Conservation (phyloP, 1,140 invertebrate genomes). For the Condylostylus longicornis region DNA sequence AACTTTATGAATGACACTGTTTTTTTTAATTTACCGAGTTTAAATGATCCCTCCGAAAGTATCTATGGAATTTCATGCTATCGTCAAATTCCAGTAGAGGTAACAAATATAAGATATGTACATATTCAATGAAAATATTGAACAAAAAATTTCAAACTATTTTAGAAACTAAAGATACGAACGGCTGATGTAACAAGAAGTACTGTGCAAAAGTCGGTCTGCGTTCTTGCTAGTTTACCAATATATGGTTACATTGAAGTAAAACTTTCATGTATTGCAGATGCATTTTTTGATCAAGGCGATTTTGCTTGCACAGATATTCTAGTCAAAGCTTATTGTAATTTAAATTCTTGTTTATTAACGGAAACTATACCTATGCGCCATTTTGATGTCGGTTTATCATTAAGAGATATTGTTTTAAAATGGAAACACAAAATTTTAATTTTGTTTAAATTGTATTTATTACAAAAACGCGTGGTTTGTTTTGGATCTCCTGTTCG, state of each 20-base stretch:
- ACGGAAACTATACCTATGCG: slow-evolving; percentile 41
- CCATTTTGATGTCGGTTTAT: slow-evolving; percentile 27
- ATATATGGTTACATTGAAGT: slow-evolving; percentile 86
- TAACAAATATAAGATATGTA: slow-evolving; percentile 32
- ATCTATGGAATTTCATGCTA: slow-evolving; percentile 96
- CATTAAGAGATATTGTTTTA: slow-evolving; percentile 26
- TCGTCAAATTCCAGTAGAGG: slow-evolving; percentile 89
- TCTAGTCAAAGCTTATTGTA: slow-evolving; percentile 82
- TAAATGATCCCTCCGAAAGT: slow-evolving; percentile 65
- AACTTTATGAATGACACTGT: slow-evolving; percentile 93
- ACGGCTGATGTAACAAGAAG: slow-evolving; percentile 96
- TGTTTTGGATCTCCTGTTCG: slow-evolving; percentile 90
- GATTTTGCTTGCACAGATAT: slow-evolving; percentile 84
- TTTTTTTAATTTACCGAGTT: slow-evolving; percentile 88
- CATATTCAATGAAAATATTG: not conserved
- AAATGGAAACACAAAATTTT: slow-evolving; percentile 83
- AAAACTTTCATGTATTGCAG: slow-evolving; percentile 89
- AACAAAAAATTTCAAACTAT: slow-evolving; percentile 21
- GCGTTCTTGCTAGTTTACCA: slow-evolving; percentile 74
- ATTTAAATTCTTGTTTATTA: slow-evolving; percentile 74
- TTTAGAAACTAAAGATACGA: slow-evolving; percentile 75
- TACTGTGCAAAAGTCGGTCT: slow-evolving; percentile 79
- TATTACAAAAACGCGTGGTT: slow-evolving; percentile 80
- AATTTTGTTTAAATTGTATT: slow-evolving; percentile 81
- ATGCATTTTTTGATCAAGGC: slow-evolving; percentile 91